Evolutionary conservation across 1,140 invertebrate species (phyloP).

Genomic region (Tetraneura akinire): DNA sequence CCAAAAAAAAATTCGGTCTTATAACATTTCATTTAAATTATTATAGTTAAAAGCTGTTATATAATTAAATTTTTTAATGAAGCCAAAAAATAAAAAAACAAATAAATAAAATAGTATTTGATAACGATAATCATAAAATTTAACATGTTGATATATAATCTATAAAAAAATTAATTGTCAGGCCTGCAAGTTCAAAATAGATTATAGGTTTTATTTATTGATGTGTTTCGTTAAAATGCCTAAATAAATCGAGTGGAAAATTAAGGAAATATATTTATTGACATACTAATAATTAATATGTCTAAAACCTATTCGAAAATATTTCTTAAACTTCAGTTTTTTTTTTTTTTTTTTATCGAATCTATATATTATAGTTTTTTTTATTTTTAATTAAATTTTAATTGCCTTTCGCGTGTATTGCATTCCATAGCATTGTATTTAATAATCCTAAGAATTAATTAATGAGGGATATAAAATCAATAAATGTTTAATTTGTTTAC

Average conservation of each 20-base stretch:
- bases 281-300: not conserved
- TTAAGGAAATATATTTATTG: not conserved
- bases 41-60: too few species aligned
- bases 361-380: not conserved
- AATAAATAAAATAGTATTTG: too few species aligned
- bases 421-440: not conserved
- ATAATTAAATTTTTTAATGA: too few species aligned
- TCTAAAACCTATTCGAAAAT: too few species aligned
- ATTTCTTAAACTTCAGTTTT: too few species aligned
- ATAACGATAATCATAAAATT: not conserved
- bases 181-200: not conserved
- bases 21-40: too few species aligned
- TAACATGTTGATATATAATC: not conserved
- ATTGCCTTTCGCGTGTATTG: not conserved
- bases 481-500: not conserved
- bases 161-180: not conserved
- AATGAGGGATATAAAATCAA: not conserved
- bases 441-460: not conserved
- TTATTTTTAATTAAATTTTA: not conserved
- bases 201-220: not conserved
- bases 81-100: too few species aligned
- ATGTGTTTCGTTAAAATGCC: not conserved
- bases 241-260: constrained; percentile 8
- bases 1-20: too few species aligned
- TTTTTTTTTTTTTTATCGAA: too few species aligned